Percentiles rank a stretch among this genome's conserved stretches.
These are phyloP conservation scores for Anguilla marmorata DNA, from an alignment of 2,797 vertebrate genomes.

Conservation along the genomic window DNA sequence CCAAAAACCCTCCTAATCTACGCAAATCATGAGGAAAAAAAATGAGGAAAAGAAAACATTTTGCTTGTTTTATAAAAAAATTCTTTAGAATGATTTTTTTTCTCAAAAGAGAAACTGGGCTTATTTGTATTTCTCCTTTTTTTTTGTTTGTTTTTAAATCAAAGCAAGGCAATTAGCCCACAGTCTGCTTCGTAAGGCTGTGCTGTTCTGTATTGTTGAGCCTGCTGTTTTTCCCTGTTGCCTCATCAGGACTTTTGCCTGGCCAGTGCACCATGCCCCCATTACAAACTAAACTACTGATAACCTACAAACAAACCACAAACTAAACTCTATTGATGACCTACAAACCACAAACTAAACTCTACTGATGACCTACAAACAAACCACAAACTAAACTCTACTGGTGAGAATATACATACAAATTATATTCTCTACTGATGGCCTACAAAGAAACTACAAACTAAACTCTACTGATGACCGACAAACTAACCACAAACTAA, in stretches of 20 bases:
- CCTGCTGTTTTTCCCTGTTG: conserved; percentile 1
- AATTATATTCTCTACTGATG: neutral
- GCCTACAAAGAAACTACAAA: neutral
- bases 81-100: too few species aligned
- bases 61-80: conserved; percentile 43
- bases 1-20: neutral
- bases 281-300: neutral
- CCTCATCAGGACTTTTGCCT: conserved; percentile 30
- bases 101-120: conserved; percentile 33
- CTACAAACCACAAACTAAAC: neutral
- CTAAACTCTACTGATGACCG: too few species aligned
- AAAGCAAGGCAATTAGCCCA: conserved; percentile 30
- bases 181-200: conserved; percentile 18
- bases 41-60: neutral
- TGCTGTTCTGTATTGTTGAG: conserved; percentile 14
- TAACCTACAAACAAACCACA: neutral
- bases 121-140: conserved; percentile 27
- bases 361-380: neutral
- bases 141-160: conserved; percentile 41
- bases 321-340: too few species aligned
- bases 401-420: neutral
- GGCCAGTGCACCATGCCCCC: conserved; percentile 26
- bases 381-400: neutral
- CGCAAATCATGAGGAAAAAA: too few species aligned
- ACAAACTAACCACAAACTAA: neutral